Conservation (phyloP, 2,113 vertebrate genomes). For the Callorhinus ursinus region DNA sequence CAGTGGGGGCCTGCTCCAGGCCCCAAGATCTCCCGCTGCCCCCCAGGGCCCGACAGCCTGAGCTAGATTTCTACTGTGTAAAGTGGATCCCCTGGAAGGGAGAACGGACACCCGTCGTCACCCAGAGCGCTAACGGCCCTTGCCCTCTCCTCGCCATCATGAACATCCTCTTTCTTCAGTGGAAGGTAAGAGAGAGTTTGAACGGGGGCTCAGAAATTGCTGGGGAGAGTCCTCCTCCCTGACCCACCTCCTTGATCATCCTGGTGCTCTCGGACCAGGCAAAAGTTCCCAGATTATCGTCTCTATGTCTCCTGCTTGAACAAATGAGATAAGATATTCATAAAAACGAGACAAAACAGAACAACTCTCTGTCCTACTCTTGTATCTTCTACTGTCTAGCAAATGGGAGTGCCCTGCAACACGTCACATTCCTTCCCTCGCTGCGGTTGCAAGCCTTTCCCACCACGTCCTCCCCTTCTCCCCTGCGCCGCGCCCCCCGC, state of each 20-base stretch:
- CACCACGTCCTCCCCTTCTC: rapidly evolving
- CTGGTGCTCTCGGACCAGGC: not conserved
- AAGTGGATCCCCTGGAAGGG: slow-evolving; percentile 98
- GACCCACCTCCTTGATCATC: not conserved
- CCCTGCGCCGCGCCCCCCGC: too few relatives aligned
- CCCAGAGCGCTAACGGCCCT: slow-evolving; percentile 94
- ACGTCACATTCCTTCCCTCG: not conserved
- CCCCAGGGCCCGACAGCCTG: slow-evolving; percentile 43
- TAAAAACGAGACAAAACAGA: not conserved
- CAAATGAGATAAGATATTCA: not conserved
- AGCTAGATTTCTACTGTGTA: slow-evolving; percentile 90
- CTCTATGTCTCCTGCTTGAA: not conserved
- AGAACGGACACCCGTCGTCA: slow-evolving; percentile 92
- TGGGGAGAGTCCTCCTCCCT: not conserved
- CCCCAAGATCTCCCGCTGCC: slow-evolving; percentile 54
- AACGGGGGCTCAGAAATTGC: not conserved
- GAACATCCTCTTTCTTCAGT: slow-evolving; percentile 94
- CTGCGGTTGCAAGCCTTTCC: not conserved
- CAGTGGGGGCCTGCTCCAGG: rapidly evolving
- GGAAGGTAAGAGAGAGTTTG: slow-evolving; percentile 89
- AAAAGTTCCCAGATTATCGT: not conserved
- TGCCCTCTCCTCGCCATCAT: slow-evolving; percentile 97
- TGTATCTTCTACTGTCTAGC: not conserved
- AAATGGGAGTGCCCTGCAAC: not conserved
- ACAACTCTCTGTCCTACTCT: not conserved